Conservation (phyloP, 2,888 invertebrate genomes). For the Timandra comae region DNA sequence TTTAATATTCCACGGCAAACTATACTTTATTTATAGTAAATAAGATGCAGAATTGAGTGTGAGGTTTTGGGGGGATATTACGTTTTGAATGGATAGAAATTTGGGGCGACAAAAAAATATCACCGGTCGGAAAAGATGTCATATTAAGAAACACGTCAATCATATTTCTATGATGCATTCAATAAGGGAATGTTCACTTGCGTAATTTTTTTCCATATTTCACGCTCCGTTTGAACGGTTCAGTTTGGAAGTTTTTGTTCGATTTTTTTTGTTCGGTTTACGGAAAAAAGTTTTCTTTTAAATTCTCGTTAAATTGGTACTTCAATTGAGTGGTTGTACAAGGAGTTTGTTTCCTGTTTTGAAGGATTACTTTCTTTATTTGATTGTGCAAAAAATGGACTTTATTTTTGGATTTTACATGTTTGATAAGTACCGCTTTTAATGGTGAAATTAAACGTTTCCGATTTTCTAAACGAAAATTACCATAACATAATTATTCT, state of each 20-base stretch:
- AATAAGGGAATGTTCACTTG: constrained; percentile 67
- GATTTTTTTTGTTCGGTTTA: constrained; percentile 42
- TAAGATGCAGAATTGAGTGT: too few relatives aligned
- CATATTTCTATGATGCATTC: constrained; percentile 74
- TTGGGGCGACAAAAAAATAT: constrained; percentile 72
- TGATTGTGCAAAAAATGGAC: too few relatives aligned
- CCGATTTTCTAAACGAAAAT: too few relatives aligned
- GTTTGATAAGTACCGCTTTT: too few relatives aligned
- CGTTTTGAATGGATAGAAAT: constrained; percentile 19
- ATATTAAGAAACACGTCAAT: constrained; percentile 77
- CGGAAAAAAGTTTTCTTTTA: constrained; percentile 38
- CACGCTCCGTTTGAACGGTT: constrained; percentile 61
- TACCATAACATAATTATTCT: too few relatives aligned
- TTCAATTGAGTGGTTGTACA: constrained; percentile 37
- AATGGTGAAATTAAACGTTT: too few relatives aligned
- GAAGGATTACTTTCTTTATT: too few relatives aligned
- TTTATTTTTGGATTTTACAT: too few relatives aligned
- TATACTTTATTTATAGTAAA: too few relatives aligned
- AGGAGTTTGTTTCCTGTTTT: constrained; percentile 54
- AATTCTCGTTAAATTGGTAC: constrained; percentile 40
- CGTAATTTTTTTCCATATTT: constrained; percentile 68
- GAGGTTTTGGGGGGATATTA: too few relatives aligned
- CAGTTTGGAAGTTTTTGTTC: constrained; percentile 41
- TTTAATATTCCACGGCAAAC: too few relatives aligned
- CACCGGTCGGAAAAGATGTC: constrained; percentile 72